Base-by-base conservation (phyloP, 2,797 vertebrate species). In the Philypnodon macrostomus region DNA sequence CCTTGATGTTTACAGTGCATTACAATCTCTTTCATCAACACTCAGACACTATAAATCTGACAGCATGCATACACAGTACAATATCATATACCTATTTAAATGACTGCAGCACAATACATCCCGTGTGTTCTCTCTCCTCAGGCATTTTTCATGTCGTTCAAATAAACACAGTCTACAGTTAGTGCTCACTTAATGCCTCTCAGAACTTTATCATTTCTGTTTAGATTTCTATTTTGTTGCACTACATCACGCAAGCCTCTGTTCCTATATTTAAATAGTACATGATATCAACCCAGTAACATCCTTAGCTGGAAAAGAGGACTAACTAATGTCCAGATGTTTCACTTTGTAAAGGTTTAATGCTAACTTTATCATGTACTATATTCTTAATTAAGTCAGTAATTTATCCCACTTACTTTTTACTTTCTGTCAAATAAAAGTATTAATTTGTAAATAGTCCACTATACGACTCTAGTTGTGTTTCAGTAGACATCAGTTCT, bases 371-470 rank as follows among this genome's bases (percentile, higher is more conserved):
- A 62, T 74, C 67, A 49, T 82, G 64, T 83, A 69, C 54, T 80
- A 79, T 81, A 81, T 69, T 64, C 51, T 49, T 51, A n/a, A 16
- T 70, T 15, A 75, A 68, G 56, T 58, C 60, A 51, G 78, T 87
- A 80, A 85, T 85, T 87, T 88, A 86, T 88, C 74, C 53, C 55
- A 49, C 54, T 2, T 49, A 42, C 36, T 71, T 67, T 71, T 40
- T 55, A 65, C 52, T 23, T 33, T 69, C 38, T 64, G 27, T 62
- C 54, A 69, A 53, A 72, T 71, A 67, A 58, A 77, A 88, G 83
- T 88, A 80, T 85, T 79, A 64, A 73, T 86, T 80, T 90, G 85
- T 89, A 90, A 66, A 88, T 86, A 81, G 75, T 71, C 68, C 60
- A 62, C 55, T 58, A 6, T 61, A 16, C 65, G 50, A 56, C 57